Percentiles rank a stretch among this genome's conserved stretches.
Conservation (phyloP, 1,140 invertebrate genomes). For the Scaptodrosophila lebanonensis region DNA sequence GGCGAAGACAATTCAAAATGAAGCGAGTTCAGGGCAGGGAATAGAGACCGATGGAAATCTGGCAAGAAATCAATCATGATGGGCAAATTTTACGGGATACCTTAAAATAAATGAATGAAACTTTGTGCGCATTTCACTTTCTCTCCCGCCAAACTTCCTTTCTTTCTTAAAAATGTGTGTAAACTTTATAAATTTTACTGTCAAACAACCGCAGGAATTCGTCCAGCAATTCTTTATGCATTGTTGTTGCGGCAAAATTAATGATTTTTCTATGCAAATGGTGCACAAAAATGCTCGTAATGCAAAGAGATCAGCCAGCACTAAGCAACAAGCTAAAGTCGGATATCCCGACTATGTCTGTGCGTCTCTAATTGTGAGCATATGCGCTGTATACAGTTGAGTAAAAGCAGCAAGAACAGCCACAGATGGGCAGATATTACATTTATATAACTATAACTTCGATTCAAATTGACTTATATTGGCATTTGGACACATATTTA, state of each 20-base stretch:
- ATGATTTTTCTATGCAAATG: conserved; percentile 73
- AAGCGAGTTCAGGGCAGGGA: conserved; percentile 5
- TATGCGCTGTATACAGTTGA: too few relatives aligned
- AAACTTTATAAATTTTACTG: conserved; percentile 36
- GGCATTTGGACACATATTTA: too few relatives aligned
- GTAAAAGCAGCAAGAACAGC: too few relatives aligned
- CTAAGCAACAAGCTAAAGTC: too few relatives aligned
- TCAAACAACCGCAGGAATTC: conserved; percentile 63
- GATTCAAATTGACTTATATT: too few relatives aligned
- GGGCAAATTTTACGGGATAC: conserved; percentile 58
- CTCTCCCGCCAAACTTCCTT: conserved; percentile 1
- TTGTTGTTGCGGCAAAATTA: conserved; percentile 54
- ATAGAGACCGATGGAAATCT: neutral
- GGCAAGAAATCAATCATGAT: conserved; percentile 56
- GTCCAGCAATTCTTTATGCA: conserved; percentile 48
- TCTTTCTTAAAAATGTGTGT: too few relatives aligned
- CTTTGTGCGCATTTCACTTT: conserved; percentile 43
- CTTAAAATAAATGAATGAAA: conserved; percentile 29
- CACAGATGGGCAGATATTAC: too few relatives aligned
- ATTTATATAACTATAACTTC: too few relatives aligned
- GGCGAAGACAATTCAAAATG: conserved; percentile 64
- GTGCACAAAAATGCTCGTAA: conserved; percentile 60
- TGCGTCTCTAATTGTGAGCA: too few relatives aligned
- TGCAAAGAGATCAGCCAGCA: too few relatives aligned
- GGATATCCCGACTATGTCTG: too few relatives aligned